Evolutionary conservation across 2,113 vertebrate species (phyloP).

Genomic region (Sphaerodactylus townsendi): DNA sequence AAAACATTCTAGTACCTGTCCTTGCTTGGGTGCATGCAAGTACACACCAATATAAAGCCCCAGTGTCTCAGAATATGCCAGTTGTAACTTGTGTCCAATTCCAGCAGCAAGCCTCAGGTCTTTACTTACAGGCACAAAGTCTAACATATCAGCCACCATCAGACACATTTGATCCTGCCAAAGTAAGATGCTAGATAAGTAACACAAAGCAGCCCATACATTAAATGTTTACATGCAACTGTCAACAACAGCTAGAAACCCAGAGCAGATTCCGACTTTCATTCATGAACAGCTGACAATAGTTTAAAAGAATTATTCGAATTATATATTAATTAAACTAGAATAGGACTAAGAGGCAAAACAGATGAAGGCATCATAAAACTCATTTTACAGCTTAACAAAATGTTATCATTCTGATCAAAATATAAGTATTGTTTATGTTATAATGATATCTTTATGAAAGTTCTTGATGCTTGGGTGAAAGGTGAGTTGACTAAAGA

Average conservation of each 20-base stretch:
- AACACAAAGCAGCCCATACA: neutral
- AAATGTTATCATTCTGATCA: too few relatives aligned
- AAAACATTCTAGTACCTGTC: slow-evolving; percentile 73
- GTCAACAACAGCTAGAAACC: neutral
- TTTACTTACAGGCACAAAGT: slow-evolving; percentile 84
- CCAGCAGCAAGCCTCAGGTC: slow-evolving; percentile 78
- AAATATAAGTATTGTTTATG: too few relatives aligned
- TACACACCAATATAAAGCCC: slow-evolving; percentile 89
- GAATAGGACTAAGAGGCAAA: too few relatives aligned
- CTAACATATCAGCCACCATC: slow-evolving; percentile 89
- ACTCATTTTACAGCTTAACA: too few relatives aligned
- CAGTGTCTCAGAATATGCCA: slow-evolving; percentile 82
- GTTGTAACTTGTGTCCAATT: slow-evolving; percentile 81
- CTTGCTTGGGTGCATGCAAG: slow-evolving; percentile 81
- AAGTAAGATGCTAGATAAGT: rapidly evolving
- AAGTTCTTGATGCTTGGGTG: too few relatives aligned
- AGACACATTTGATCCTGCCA: slow-evolving; percentile 89
- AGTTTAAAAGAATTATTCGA: too few relatives aligned
- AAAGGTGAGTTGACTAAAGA: too few relatives aligned
- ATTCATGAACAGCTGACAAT: neutral
- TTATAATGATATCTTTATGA: too few relatives aligned
- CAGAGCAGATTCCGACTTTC: too few relatives aligned
- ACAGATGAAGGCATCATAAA: too few relatives aligned
- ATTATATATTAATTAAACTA: too few relatives aligned
- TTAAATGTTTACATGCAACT: neutral